Evolutionary conservation across 2,113 vertebrate species (phyloP).

Genomic region (Myotis brandtii): DNA sequence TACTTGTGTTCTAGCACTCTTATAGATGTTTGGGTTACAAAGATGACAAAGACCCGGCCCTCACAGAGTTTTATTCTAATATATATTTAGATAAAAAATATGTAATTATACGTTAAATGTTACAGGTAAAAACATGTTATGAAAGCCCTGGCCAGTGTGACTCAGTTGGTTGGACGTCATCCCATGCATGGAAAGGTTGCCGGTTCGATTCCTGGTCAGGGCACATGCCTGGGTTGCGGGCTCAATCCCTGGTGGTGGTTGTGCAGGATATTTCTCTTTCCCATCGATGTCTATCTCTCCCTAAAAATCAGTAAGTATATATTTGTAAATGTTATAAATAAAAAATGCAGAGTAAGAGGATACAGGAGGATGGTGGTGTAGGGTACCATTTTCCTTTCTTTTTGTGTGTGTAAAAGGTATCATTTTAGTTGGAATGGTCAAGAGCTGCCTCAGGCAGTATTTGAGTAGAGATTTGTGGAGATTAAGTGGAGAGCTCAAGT

Average conservation of each 20-base stretch:
- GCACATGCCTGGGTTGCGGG: too few relatives aligned
- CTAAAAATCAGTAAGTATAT: too few relatives aligned
- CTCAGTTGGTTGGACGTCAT: too few relatives aligned
- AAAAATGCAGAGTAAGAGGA: background rate
- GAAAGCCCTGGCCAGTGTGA: background rate
- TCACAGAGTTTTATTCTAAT: slow-evolving; percentile 31
- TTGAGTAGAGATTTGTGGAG: background rate
- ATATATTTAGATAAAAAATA: slow-evolving; percentile 6
- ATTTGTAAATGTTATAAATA: background rate
- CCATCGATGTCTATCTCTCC: too few relatives aligned
- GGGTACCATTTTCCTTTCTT: background rate
- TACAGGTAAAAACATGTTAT: background rate
- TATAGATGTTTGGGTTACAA: background rate
- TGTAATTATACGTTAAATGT: background rate
- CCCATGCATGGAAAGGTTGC: too few relatives aligned
- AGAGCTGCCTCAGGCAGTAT: background rate
- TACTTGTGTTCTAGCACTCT: background rate
- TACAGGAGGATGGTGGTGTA: background rate
- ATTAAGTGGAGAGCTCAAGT: background rate
- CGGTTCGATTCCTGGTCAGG: too few relatives aligned
- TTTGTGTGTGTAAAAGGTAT: too few relatives aligned
- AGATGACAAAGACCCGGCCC: background rate
- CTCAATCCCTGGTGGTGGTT: too few relatives aligned
- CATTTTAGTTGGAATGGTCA: background rate
- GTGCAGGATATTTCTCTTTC: too few relatives aligned